These are phyloP conservation scores for Geotrupes spiniger DNA, from an alignment of 2,888 invertebrate genomes.

Conservation along the genomic window DNA sequence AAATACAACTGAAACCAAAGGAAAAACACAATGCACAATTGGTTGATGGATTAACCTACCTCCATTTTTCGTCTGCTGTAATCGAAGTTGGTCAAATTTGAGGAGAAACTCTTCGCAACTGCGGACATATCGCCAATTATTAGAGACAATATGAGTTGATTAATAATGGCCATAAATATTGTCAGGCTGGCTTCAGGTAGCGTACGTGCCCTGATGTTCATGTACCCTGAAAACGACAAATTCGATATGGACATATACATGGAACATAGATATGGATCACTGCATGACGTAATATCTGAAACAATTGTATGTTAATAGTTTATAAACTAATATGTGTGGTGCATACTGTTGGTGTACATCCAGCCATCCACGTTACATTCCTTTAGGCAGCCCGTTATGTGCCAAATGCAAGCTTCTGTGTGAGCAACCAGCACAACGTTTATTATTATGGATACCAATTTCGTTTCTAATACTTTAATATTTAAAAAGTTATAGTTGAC, in stretches of 20 bases:
- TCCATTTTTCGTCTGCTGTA: slow-evolving; percentile 23
- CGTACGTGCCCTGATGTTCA: slow-evolving; percentile 23
- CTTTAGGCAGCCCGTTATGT: slow-evolving; percentile 21
- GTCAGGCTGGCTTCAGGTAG: slow-evolving; percentile 20
- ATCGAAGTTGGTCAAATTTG: slow-evolving; percentile 26
- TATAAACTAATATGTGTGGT: not conserved
- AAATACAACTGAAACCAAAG: slow-evolving; percentile 26
- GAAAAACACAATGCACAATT: too few relatives aligned
- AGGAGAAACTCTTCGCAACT: slow-evolving; percentile 26
- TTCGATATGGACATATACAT: slow-evolving; percentile 25
- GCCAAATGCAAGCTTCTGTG: slow-evolving; percentile 28
- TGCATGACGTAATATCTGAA: slow-evolving; percentile 12
- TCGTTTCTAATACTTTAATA: slow-evolving; percentile 27
- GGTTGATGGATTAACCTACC: too few relatives aligned
- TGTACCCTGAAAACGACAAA: slow-evolving; percentile 25
- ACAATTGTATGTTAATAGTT: not conserved
- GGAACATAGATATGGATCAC: slow-evolving; percentile 23
- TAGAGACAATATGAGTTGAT: slow-evolving; percentile 24
- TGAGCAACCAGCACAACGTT: slow-evolving; percentile 26
- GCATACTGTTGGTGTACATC: slow-evolving; percentile 16
- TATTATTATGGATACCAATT: slow-evolving; percentile 26
- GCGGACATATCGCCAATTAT: slow-evolving; percentile 31
- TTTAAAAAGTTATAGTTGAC: slow-evolving; percentile 30
- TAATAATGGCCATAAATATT: slow-evolving; percentile 19
- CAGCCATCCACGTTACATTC: slow-evolving; percentile 7